Evolutionary conservation across 1,140 invertebrate species (phyloP).

Genomic region (Pentalonia nigronervosa): DNA sequence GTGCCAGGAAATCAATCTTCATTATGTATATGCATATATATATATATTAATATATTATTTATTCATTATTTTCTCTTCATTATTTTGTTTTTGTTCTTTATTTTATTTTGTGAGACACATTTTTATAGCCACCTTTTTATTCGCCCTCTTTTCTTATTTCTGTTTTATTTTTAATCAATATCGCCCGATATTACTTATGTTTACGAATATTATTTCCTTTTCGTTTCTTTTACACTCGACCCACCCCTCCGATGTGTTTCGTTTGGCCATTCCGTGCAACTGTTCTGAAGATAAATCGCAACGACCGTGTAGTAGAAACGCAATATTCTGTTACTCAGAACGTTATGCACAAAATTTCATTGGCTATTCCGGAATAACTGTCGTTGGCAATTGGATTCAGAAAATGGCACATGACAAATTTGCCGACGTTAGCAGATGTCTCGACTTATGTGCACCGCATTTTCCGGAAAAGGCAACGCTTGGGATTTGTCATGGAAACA

Average conservation of each 20-base stretch:
- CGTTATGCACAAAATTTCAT: conserved; percentile 49
- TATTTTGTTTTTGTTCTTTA: neutral
- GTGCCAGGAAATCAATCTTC: conserved; percentile 52
- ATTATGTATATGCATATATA: neutral
- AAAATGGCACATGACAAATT: conserved; percentile 28
- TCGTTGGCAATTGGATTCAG: conserved; percentile 35
- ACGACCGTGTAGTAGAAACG: conserved; percentile 39
- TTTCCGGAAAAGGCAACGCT: neutral
- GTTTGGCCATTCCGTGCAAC: conserved; percentile 56
- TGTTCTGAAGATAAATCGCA: conserved; percentile 55
- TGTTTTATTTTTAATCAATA: conserved; percentile 53
- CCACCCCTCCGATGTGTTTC: neutral
- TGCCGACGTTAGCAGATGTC: conserved; percentile 36
- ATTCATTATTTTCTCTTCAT: neutral
- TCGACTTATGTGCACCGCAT: conserved; percentile 19
- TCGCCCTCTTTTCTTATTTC: neutral
- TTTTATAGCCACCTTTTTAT: conserved; percentile 32
- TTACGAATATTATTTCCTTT: conserved; percentile 51
- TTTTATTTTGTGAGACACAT: conserved; percentile 34
- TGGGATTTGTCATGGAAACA: neutral
- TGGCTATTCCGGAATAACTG: conserved; percentile 51
- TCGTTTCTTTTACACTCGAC: neutral
- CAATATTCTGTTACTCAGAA: conserved; percentile 51
- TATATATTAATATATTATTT: conserved; percentile 1
- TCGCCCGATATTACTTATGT: conserved; percentile 49